Percentiles rank a stretch among this genome's conserved stretches.
phyloP scores from a whole-genome alignment of 2,797 vertebrate genomes.

The Poeciliopsis infans region DNA sequence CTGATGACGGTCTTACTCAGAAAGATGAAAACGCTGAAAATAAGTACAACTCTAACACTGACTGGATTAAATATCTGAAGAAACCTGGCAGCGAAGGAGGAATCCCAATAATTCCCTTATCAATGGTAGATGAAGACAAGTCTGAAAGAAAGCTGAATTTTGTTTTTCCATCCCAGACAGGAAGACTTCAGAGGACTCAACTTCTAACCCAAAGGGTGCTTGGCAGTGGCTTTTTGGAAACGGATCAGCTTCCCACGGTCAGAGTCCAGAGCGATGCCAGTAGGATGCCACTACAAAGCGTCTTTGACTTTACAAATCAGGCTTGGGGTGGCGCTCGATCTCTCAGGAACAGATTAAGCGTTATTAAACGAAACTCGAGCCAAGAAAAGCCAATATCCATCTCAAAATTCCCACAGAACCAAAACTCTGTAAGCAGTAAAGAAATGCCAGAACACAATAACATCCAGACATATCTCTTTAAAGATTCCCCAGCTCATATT shows the following conservation, averaged over 20 bases:
- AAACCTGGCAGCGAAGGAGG: conserved; percentile 1
- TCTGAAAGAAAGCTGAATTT: conserved; percentile 3
- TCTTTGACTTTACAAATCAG: conserved; percentile 17
- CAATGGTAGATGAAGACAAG: not conserved
- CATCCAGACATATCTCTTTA: conserved; percentile 38
- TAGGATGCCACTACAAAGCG: conserved; percentile 22
- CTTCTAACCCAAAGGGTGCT: conserved; percentile 3
- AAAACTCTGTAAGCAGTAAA: not conserved
- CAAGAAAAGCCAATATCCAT: conserved; percentile 23
- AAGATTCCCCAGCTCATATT: conserved; percentile 17
- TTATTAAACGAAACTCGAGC: conserved; percentile 26
- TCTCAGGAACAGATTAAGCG: conserved; percentile 1
- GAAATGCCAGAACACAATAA: conserved; percentile 9
- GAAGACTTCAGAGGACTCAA: conserved; percentile 8
- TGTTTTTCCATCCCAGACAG: conserved; percentile 15
- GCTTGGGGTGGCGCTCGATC: conserved; percentile 8
- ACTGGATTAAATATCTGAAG: conserved; percentile 4
- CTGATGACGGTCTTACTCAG: not conserved
- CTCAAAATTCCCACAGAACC: conserved; percentile 16
- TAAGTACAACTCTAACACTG: not conserved
- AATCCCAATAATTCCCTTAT: not conserved
- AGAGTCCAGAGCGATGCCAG: conserved; percentile 1
- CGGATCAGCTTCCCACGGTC: conserved; percentile 16
- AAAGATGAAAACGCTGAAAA: not conserved
- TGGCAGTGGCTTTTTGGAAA: conserved; percentile 29